These are phyloP conservation scores for Pogonocichla stellata DNA, from an alignment of 2,113 vertebrate species.

Conservation along the genomic window DNA sequence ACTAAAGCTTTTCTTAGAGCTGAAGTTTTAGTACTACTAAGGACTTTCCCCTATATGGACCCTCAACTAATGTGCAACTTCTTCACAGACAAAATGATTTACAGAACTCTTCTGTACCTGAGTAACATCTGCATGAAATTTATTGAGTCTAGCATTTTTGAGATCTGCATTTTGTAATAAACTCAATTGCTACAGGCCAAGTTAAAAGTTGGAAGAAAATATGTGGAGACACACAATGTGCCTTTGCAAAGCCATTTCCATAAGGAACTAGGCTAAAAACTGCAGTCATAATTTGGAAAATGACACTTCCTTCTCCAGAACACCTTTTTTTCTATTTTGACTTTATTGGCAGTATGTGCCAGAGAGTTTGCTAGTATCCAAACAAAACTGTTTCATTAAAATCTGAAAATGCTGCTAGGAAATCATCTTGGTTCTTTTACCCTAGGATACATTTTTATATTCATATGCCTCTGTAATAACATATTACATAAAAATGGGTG, in stretches of 20 bases:
- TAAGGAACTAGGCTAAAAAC: slow-evolving; percentile 14
- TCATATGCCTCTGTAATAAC: not conserved
- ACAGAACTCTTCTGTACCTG: not conserved
- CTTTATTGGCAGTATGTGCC: not conserved
- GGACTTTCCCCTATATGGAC: not conserved
- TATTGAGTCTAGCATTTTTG: not conserved
- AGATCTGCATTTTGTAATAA: not conserved
- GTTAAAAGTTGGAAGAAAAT: not conserved
- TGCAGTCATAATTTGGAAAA: slow-evolving; percentile 21
- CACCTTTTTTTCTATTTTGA: slow-evolving; percentile 28
- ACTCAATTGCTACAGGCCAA: not conserved
- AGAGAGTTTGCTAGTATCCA: not conserved
- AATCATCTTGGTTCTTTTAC: not conserved
- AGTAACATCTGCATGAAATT: not conserved
- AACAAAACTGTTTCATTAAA: slow-evolving; percentile 14
- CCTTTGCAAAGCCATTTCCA: not conserved
- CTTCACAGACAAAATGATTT: not conserved
- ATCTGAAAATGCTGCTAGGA: not conserved
- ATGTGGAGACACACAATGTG: not conserved
- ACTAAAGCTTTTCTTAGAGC: not conserved
- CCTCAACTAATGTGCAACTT: not conserved
- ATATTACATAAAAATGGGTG: not conserved
- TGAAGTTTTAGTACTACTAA: not conserved
- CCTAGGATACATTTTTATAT: not conserved
- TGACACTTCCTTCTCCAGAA: slow-evolving; percentile 34